Conservation (phyloP, 2,113 vertebrate species). For the Myrmophylax atrothorax region DNA sequence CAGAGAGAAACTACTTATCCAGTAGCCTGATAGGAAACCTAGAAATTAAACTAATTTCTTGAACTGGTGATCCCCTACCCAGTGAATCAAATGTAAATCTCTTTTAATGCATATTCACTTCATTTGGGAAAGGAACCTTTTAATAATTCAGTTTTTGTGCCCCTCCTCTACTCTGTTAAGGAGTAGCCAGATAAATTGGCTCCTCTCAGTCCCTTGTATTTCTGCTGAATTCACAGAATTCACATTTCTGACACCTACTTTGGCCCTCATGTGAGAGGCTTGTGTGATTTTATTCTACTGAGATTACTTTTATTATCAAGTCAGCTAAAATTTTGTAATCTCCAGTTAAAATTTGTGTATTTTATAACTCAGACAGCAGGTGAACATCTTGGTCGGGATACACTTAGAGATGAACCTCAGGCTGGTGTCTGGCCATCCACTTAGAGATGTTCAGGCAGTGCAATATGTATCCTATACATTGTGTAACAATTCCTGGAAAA, state of each 20-base stretch:
- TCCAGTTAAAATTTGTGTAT: neutral
- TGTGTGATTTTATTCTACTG: neutral
- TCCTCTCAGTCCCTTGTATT: neutral
- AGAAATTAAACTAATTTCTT: neutral
- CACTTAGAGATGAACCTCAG: neutral
- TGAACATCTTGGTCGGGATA: conserved; percentile 19
- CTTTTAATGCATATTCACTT: neutral
- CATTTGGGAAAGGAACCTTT: neutral
- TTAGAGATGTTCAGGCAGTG: neutral
- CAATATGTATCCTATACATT: neutral
- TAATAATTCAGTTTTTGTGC: neutral
- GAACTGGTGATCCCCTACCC: neutral
- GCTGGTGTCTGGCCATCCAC: neutral
- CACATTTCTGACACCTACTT: neutral
- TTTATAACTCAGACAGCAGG: conserved; percentile 20
- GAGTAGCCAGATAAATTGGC: neutral
- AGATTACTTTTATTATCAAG: neutral
- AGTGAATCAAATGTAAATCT: neutral
- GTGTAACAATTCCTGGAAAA: neutral
- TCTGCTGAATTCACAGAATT: neutral
- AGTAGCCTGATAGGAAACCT: neutral
- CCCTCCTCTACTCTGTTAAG: neutral
- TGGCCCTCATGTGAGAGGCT: neutral
- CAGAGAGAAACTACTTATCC: neutral
- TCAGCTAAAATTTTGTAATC: neutral